Conservation (phyloP, 2,888 invertebrate genomes). For the Keiferia lycopersicella region DNA sequence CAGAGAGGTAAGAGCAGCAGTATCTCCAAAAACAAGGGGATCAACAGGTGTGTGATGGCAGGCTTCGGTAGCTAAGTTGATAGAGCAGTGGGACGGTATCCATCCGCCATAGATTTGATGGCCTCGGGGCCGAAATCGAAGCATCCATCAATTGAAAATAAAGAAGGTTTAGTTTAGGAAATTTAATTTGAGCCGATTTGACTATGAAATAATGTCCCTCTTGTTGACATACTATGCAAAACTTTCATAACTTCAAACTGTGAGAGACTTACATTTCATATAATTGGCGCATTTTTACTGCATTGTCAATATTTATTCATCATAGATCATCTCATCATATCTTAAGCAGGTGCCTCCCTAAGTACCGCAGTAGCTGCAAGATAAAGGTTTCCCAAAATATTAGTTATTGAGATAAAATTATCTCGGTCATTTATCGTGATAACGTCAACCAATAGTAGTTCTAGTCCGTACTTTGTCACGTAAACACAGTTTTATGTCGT, state of each 20-base stretch:
- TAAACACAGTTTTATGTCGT: conserved; percentile 7
- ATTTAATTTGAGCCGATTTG: no score
- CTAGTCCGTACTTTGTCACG: neutral
- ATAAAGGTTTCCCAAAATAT: neutral
- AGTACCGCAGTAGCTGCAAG: neutral
- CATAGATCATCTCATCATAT: neutral
- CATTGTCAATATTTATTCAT: neutral
- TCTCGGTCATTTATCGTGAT: conserved; percentile 18
- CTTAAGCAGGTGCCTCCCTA: neutral
- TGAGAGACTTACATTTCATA: neutral
- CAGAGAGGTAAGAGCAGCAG: conserved; percentile 78
- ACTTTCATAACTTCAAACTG: neutral
- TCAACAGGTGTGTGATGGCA: no score
- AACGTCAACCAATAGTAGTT: conserved; percentile 12
- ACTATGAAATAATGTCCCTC: no score
- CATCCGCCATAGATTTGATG: no score
- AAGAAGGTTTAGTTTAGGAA: no score
- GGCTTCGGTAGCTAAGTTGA: no score
- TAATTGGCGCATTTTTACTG: no score
- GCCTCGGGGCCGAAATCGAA: no score
- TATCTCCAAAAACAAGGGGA: no score
- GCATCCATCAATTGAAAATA: no score
- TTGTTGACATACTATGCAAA: no score
- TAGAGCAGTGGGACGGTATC: no score
- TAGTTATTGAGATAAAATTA: conserved; percentile 7